Base-by-base conservation (phyloP, 2,113 vertebrate genomes). In the Bufo bufo region DNA sequence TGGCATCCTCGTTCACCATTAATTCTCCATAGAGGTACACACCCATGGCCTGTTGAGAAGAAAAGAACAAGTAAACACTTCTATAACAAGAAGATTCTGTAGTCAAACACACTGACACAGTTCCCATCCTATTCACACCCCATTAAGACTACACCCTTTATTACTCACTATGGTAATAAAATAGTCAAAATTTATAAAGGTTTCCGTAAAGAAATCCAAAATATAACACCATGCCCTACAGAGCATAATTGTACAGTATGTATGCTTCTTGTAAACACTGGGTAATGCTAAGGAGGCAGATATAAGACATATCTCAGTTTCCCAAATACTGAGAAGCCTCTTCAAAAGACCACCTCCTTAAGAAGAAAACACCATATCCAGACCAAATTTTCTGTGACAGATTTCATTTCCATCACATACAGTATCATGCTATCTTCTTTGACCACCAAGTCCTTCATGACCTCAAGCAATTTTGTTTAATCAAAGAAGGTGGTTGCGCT, bases 11-110 rank as follows among this genome's bases (percentile, higher is more conserved):
- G 3, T 97, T 95, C 90, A 99, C 91, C 98, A 99, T 99, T 94
- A 99, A 92, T 92, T 99, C 98, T 50, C 97, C 98, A 3, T 98
- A 99, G 59, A 99, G 96, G 92, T 99, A 99, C 54, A 98, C 94
- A 49, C 98, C 98, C 98, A 99, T 98, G 71, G 98, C 98, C 98
- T 99, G 91, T 4, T 54, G 74, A 84, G 89, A 92, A 69, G 90
- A 33, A 82, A 92, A 90, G 72, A 7, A 81, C 90, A 66, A 90
- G 59, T 91, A 66, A 88, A 89, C 84, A 90, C 80, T 84, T 87
- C 23, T 47, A 54, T 56, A 50, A 66, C 1, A 7, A 58, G 23
- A 47, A 50, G 33, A 45, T 5, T 8, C 0, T 0, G 4, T 0
- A 1, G 23, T 74, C 8, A 74, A 7, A 13, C 13, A 59, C 0